phyloP scores from a whole-genome alignment of 2,888 invertebrate genomes.

The Metallyticus violacea region DNA sequence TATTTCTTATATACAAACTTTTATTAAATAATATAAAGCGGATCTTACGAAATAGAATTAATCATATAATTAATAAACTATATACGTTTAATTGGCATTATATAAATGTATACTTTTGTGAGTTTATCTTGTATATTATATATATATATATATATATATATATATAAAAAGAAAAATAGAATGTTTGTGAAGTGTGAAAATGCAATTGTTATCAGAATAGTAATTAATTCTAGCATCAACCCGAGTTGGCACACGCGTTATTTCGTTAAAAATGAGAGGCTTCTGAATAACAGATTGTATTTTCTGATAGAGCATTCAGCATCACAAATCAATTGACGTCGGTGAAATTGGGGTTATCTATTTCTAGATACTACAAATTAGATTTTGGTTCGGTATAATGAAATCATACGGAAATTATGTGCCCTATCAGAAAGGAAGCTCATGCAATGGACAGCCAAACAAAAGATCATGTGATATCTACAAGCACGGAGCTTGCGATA shows the following conservation, averaged over 20 bases:
- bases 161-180: no score
- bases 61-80: no score
- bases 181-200: not conserved
- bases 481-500: not conserved
- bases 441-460: not conserved
- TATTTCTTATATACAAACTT: no score
- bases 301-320: not conserved
- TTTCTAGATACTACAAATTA: not conserved
- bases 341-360: not conserved
- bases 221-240: not conserved
- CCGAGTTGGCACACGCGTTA: not conserved
- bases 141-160: no score
- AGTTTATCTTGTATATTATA: no score
- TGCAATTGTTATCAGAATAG: not conserved
- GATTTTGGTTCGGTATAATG: not conserved
- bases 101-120: no score
- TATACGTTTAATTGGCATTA: no score
- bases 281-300: not conserved
- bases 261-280: not conserved
- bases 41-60: no score
- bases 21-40: no score
- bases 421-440: not conserved
- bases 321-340: not conserved
- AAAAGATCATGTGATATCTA: not conserved
- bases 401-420: not conserved